Conservation (phyloP, 2,797 vertebrate species). For the Hylomyscus alleni region DNA sequence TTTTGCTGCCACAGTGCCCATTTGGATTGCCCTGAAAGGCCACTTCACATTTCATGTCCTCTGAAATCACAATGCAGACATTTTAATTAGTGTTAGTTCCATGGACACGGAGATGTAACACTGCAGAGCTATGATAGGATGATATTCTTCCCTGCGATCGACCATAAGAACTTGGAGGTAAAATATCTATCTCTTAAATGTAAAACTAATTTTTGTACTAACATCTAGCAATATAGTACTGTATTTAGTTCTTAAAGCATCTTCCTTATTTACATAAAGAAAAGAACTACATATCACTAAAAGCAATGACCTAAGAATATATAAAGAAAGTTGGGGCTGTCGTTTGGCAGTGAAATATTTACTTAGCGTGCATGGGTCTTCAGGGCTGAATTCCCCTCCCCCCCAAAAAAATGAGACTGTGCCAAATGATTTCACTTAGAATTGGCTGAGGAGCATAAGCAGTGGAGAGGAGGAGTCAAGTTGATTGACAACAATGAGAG, state of each 20-base stretch:
- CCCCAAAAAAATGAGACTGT: background rate
- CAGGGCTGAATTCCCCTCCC: background rate
- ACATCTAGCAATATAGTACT: background rate
- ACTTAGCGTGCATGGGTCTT: background rate
- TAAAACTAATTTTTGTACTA: background rate
- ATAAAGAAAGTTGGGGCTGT: too few species aligned
- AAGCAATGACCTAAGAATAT: background rate
- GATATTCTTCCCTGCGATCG: background rate
- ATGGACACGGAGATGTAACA: background rate
- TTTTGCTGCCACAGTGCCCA: background rate
- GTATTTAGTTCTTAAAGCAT: background rate
- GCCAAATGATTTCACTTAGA: background rate
- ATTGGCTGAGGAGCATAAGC: background rate
- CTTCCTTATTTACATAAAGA: background rate
- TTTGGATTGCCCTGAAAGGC: background rate
- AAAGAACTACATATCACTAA: background rate
- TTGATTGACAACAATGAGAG: background rate
- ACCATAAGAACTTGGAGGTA: background rate
- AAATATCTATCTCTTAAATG: background rate
- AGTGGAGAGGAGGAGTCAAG: background rate
- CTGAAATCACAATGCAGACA: background rate
- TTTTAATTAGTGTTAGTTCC: background rate
- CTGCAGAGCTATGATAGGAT: fast-evolving
- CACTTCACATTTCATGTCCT: background rate
- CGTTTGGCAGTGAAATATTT: background rate